Evolutionary conservation across 2,888 invertebrate species (phyloP).

Genomic region (Plusia festucae): DNA sequence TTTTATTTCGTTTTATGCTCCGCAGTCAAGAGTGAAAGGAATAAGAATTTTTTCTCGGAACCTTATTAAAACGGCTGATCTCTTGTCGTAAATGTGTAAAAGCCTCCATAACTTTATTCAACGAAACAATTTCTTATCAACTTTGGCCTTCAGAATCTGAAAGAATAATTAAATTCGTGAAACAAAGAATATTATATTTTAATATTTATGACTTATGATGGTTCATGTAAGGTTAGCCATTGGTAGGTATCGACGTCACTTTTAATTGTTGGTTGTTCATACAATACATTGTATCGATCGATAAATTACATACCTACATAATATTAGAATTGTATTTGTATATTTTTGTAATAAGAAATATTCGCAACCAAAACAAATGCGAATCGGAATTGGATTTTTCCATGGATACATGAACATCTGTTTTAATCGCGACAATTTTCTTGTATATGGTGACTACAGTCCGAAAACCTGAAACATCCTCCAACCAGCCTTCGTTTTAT

Average conservation of each 20-base stretch:
- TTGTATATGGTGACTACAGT: too few species aligned
- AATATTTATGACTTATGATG: background rate
- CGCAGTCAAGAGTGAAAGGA: background rate
- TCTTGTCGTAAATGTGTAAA: slow-evolving; percentile 6
- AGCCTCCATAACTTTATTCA: background rate
- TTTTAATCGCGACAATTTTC: too few species aligned
- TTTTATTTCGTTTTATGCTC: background rate
- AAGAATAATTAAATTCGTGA: background rate
- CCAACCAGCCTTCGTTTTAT: background rate
- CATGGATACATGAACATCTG: too few species aligned
- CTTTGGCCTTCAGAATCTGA: background rate
- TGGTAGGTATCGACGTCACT: background rate
- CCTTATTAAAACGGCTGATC: slow-evolving; percentile 1
- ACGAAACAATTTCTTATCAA: background rate
- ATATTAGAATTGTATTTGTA: too few species aligned
- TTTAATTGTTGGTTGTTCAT: background rate
- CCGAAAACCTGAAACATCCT: too few species aligned
- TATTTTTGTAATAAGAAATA: too few species aligned
- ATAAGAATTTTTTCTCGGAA: background rate
- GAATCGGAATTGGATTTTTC: too few species aligned
- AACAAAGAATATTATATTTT: background rate
- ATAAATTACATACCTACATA: too few species aligned
- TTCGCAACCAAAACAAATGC: too few species aligned
- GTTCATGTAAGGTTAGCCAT: background rate
- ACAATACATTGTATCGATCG: too few species aligned